A percentile compares a stretch with the other conserved stretches of the same genome.
Conservation (phyloP, 2,888 invertebrate genomes). For the Xestia xanthographa region DNA sequence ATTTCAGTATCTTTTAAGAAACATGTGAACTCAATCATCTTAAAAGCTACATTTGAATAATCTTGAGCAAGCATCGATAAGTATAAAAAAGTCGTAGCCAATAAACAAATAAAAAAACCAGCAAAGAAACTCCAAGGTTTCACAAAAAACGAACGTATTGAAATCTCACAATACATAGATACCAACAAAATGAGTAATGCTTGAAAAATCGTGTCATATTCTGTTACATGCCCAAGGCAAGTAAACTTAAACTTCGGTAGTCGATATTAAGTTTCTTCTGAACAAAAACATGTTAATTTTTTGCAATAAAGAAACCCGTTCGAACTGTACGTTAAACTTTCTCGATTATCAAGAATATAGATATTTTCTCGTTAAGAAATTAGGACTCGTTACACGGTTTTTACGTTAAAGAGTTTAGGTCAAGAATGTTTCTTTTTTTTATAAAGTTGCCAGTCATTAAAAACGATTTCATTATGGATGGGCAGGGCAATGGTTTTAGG, state of each 20-base stretch:
- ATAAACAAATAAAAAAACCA: slow-evolving; percentile 13
- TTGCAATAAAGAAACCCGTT: slow-evolving; percentile 66
- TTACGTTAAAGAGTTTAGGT: slow-evolving; percentile 32
- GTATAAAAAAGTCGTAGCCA: slow-evolving; percentile 24
- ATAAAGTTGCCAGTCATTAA: slow-evolving; percentile 7
- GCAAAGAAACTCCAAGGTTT: slow-evolving; percentile 45
- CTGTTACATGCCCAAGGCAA: slow-evolving; percentile 69
- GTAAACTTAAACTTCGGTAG: slow-evolving; percentile 69
- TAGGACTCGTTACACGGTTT: slow-evolving; percentile 53
- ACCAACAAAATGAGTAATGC: slow-evolving; percentile 54
- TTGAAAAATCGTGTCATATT: slow-evolving; percentile 72
- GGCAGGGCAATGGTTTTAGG: background rate
- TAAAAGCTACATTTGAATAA: slow-evolving; percentile 24
- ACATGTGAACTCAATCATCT: slow-evolving; percentile 1
- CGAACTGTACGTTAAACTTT: slow-evolving; percentile 57
- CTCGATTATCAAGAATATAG: slow-evolving; percentile 58
- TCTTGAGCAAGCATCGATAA: slow-evolving; percentile 29
- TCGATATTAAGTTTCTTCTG: slow-evolving; percentile 71
- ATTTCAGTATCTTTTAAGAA: background rate
- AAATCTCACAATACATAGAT: slow-evolving; percentile 52
- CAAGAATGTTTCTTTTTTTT: slow-evolving; percentile 1
- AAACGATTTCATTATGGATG: background rate
- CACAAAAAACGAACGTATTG: slow-evolving; percentile 41
- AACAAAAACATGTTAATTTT: slow-evolving; percentile 66
- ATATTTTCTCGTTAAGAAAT: slow-evolving; percentile 56